phyloP scores from a whole-genome alignment of 2,113 vertebrate genomes.

The Dicaeum eximium region DNA sequence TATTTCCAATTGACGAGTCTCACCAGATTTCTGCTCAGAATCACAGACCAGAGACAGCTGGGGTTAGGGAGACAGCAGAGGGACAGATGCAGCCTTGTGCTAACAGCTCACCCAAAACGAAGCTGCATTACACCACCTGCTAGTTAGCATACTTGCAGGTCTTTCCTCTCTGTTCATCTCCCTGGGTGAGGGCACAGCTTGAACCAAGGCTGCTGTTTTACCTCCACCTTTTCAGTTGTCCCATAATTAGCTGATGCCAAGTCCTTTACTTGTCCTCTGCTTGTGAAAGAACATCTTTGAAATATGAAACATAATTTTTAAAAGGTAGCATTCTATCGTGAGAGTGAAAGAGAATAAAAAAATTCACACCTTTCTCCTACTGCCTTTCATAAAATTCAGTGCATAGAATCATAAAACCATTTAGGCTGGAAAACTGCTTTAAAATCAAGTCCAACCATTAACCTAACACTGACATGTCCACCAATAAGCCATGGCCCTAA shows the following conservation, averaged over 20 bases:
- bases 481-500: background rate
- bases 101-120: background rate
- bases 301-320: background rate
- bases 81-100: background rate
- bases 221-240: background rate
- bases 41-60: background rate
- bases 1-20: background rate
- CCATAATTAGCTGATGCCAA: background rate
- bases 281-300: background rate
- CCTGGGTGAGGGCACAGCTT: background rate
- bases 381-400: background rate
- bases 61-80: background rate
- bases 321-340: background rate
- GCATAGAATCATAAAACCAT: background rate
- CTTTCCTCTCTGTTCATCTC: background rate
- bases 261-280: background rate
- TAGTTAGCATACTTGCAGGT: background rate
- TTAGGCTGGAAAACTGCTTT: background rate
- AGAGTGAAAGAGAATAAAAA: background rate
- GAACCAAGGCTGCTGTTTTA: background rate
- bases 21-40: background rate
- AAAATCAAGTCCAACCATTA: background rate
- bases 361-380: background rate
- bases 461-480: background rate
- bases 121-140: background rate